Evolutionary conservation across 2,888 invertebrate species (phyloP), one percentile per base, ranked within the genome.

Genomic region (Perithous albicinctus): DNA sequence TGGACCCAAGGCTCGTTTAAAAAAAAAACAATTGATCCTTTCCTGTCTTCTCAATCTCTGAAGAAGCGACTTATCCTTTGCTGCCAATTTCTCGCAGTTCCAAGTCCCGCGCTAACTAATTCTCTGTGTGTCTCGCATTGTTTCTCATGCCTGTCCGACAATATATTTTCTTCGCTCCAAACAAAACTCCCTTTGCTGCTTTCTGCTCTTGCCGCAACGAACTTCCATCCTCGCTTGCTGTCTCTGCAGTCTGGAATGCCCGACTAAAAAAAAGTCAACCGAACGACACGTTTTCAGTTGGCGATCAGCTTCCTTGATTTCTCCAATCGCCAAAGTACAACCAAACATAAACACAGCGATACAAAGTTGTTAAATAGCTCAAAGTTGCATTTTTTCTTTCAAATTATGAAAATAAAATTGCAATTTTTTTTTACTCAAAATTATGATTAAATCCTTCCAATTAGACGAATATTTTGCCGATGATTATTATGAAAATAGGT

Each of bases 101-200:
- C 63, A 59, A 75, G 74, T 75, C 48, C 78, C 78, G 51, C 78
- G 82, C 82, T 82, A 82, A 66, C 78, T 82, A 29, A 64, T 78
- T 61, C 32, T 32, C 64, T 59, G 29, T 29, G 48, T 41, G 41
- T 66, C 35, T 29, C 51, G 75, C 82, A 82, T 82, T 18, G 54
- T 78, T 32, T 51, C 70, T 78, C 74, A 82, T 10, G 75, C 74
- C 64, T 41, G 54, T 26, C 59, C 41, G n/a, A 56, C 18, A 7
- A 6, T 12, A 5, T n/a, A 15, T 6, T 35, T 67, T 63, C 41
- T 54, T 26, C 3, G 15, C 32, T 46, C n/a, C 10, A 12, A 18
- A 23, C 48, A 2, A 43, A 70, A 18, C 38, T 66, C 32, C 51
- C 61, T 48, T 20, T 43, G 41, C 23, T 23, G 38, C 32, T 23